Base-by-base conservation (phyloP, 2,113 vertebrate genomes). In the Megalops atlanticus region DNA sequence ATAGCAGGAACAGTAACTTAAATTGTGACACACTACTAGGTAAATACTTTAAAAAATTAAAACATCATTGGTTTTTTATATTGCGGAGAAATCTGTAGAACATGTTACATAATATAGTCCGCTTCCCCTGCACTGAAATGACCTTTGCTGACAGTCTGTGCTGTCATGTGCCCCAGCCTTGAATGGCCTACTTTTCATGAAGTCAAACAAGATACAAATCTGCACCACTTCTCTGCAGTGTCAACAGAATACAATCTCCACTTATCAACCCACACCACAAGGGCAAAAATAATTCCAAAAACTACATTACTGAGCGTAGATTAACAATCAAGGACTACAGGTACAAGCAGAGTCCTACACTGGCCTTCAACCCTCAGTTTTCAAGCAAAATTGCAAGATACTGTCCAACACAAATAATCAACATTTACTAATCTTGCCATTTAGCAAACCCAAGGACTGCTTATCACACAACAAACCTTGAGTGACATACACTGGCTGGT, bases 131-230 rank as follows among this genome's bases (percentile, higher is more conserved):
- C 5, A 5, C 52, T n/a, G 52, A 1, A 24, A 41, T 14, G 45
- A 68, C 81, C 45, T 21, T 4, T 74, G 79, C 54, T 77, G 49
- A 87, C 33, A 77, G 2, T 39, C 16, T 3, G 71, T 36, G 5
- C 18, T 47, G 47, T 49, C 12, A 49, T 14, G 18, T 16, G 47
- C 2, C 2, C 2, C 18, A 18, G 52, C 21, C 7, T n/a, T 24
- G 18, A 86, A 54, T 49, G 24, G 24, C 54, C 69, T 18, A 69
- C 69, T 87, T 86, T 88, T 71, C 79, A 86, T 84, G 77, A 79
- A 81, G 71, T 84, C 78, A 90, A 92, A 91, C 70, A 74, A 84
- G 78, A 89, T 88, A 85, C 85, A 92, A 91, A 92, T 80, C 18
- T 71, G 31, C 49, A 52, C 12, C 49, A 52, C 21, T 58, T 24